Evolutionary conservation across 2,797 vertebrate genomes (phyloP), one percentile per base, ranked within the genome.

Genomic region (Hippoglossus hippoglossus): DNA sequence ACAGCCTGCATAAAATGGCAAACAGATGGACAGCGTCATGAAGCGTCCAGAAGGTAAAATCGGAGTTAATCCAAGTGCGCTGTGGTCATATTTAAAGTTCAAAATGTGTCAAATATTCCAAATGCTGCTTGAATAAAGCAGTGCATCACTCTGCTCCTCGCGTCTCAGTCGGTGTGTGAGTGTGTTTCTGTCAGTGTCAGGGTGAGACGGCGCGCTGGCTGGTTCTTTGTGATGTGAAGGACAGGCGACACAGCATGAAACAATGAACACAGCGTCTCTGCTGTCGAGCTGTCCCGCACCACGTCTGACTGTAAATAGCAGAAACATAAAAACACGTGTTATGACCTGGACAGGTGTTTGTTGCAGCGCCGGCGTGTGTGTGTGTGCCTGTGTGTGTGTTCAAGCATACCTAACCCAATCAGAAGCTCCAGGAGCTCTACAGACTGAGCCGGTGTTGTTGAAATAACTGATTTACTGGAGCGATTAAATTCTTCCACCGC

Each of bases 341-440:
- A 60, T 64, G 83, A 85, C 85, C 85, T 71, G 77, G 69, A 80
- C 81, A 84, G 78, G 80, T 88, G 79, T 84, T 79, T 73, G 71
- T 51, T 58, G 63, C 55, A 16, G 52, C 22, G 54, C 24, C 0
- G 1, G 16, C 44, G 54, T 13, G 26, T 63, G 52, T 36, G 52
- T 36, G 25, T 34, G 12, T 36, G 39, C 26, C 31, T 60, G n/a
- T 64, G 75, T 71, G 70, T 81, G 81, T 80, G 47, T 67, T 79
- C 67, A 60, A 74, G 86, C 84, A 77, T 86, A 63, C 53, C 65
- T 83, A 85, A 88, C 83, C 78, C 83, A 89, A 88, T 91, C 79
- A 84, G 86, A 87, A 84, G 84, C 86, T 89, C 72, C 83, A 84
- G 81, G 81, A 81, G 78, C 79, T 85, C 67, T 73, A 75, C 73